These are phyloP conservation scores for Pteruthius melanotis DNA, from an alignment of 2,113 vertebrate genomes.

Conservation along the genomic window DNA sequence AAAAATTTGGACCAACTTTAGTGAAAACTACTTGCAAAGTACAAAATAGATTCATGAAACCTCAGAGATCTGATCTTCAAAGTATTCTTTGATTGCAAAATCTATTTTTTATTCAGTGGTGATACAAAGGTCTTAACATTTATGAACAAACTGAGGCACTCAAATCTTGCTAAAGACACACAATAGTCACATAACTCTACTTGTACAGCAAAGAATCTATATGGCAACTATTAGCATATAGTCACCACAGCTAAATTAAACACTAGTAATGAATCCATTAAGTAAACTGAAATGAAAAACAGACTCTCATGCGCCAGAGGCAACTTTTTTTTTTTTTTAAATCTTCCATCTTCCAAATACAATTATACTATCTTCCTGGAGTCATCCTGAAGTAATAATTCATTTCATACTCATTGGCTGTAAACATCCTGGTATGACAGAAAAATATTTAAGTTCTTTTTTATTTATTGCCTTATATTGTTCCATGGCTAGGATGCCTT, in stretches of 20 bases:
- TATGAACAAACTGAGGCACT: neutral
- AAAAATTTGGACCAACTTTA: neutral
- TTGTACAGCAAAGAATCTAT: neutral
- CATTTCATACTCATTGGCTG: neutral
- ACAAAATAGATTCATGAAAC: neutral
- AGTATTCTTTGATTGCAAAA: neutral
- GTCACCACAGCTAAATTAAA: neutral
- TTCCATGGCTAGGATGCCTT: neutral
- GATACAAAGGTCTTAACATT: neutral
- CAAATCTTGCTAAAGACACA: neutral
- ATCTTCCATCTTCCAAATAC: neutral
- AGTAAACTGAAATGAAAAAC: neutral
- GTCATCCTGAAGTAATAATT: conserved; percentile 35
- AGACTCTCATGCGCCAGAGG: neutral
- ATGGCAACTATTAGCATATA: neutral
- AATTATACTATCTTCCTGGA: conserved; percentile 2
- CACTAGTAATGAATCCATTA: neutral
- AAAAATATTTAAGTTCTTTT: conserved; percentile 6
- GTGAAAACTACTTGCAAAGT: neutral
- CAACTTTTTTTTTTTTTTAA: neutral
- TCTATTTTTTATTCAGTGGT: neutral
- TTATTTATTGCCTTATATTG: conserved; percentile 9
- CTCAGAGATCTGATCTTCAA: neutral
- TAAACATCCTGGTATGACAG: conserved; percentile 44
- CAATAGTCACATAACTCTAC: neutral